Evolutionary conservation across 2,888 invertebrate genomes (phyloP), one percentile per base, ranked within the genome.

Genomic region (Apomyelois bistriatella): DNA sequence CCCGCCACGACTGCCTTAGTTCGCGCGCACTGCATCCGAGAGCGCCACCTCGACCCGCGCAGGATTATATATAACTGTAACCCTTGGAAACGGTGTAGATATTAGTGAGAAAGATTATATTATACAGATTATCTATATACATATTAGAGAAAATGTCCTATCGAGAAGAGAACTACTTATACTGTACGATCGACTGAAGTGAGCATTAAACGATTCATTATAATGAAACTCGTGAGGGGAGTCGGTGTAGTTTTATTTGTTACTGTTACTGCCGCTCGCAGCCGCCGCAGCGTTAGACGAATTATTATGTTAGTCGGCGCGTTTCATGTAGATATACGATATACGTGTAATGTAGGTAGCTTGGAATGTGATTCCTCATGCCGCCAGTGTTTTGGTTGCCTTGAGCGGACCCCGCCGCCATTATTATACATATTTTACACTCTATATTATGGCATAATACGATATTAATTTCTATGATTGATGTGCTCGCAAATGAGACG

Each of bases 61-160:
- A 75, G 81, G 79, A 76, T 76, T 79, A 79, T 82, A 79, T 79
- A 81, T 79, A 80, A 81, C 76, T 83, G 82, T 83, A 85, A 85
- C 83, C 84, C 82, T 78, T 78, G 85, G 82, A 82, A 80, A 79
- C 86, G 89, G 89, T 90, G 88, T 90, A 90, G 89, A 90, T 90
- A 89, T 86, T 89, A 90, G 87, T 86, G 86, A 89, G 85, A 88
- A 85, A 89, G 82, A 84, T 85, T 88, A 87, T 88, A 85, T 85
- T 82, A 89, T 85, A 89, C 86, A 88, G 87, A 88, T 87, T 88
- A 88, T 86, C 87, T 88, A 87, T 89, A 87, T 88, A 88, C 83
- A 86, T 82, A 84, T 81, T 85, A 87, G 85, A 85, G 79, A 83
- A 81, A 85, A 85, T 82, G 86, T 85, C 85, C 86, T 86, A 85